Evolutionary conservation across 2,797 vertebrate genomes (phyloP), one percentile per base, ranked within the genome.

Genomic region (Gambusia yucatana): DNA sequence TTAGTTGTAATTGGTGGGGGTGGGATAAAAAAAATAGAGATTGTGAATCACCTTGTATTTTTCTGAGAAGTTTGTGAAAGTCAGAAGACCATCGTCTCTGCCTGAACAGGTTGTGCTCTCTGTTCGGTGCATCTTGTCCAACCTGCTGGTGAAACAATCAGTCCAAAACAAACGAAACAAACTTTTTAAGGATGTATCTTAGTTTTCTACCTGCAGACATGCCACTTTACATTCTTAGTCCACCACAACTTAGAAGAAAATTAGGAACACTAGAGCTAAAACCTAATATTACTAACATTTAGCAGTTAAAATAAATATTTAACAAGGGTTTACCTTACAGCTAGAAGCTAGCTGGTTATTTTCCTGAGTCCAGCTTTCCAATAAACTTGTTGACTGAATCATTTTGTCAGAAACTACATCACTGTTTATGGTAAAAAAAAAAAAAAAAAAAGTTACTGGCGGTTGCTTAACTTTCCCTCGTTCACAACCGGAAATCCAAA

Each of bases 11-110:
- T 28, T 28, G n/a, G n/a, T 20, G 14, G 59, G 59, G 17, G 30
- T 63, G 16, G 30, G 28, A 6, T 33, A 30, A 36, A 17, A 36
- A 70, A 50, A 46, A 71, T 7, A 9, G 14, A 85, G 39, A 22
- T 61, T 1, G 82, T 28, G 14, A 0, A 72, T 17, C 41, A 97
- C 96, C 97, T 96, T 96, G 95, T n/a, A 97, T 94, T 86, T 90
- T 94, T 50, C 41, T 89, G 3, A 96, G 88, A 65, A 98, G 95
- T 76, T 93, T 93, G 59, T 81, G 43, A 75, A 96, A 94, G 61
- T 93, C 90, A 1, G 76, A 78, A 25, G 87, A 91, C 77, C 89
- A 95, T 39, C 57, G 81, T 70, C 67, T 94, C 48, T 82, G 44
- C 33, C 43, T 70, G 71, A 77, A 81, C 36, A 77, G 90, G 48